A percentile compares a stretch with the other conserved stretches of the same genome.
phyloP scores from a whole-genome alignment of 1,140 invertebrate species.

The Drosophila melanogaster region Release_6_plus_ISO1_MT NT_033777.3:12740001-12740500 shows the following conservation, averaged over 20 bases:
- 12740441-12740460: background rate
- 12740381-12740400: background rate
- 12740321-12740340: background rate
- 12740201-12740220: background rate
- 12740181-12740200: slow-evolving; percentile 2
- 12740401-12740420: background rate
- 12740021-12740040: background rate
- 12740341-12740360: background rate
- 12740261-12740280: background rate
- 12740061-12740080: slow-evolving; percentile 1
- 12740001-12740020: background rate
- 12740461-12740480: background rate
- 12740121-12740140: slow-evolving; percentile 1
- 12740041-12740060: background rate
- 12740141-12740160: background rate
- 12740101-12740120: slow-evolving; percentile 3
- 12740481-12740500: background rate
- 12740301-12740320: background rate
- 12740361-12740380: background rate
- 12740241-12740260: background rate
- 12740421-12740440: background rate
- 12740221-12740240: background rate
- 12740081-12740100: slow-evolving; percentile 4
- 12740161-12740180: background rate
- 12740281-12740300: background rate